Percentiles rank a stretch among this genome's conserved stretches.
Conservation (phyloP, 2,888 invertebrate species). For the Nysson spinosus region DNA sequence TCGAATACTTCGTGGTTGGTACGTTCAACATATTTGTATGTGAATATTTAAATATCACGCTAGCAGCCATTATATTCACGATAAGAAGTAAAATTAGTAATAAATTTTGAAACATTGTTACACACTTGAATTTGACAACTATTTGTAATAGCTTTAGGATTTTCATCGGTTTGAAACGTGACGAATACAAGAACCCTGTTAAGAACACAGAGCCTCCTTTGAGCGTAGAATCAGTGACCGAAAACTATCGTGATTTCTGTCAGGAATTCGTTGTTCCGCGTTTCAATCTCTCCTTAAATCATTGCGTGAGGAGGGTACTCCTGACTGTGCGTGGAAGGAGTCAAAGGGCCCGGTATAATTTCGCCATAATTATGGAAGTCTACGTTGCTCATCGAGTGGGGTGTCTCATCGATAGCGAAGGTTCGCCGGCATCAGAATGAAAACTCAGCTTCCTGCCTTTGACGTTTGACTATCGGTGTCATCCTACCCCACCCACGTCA, state of each 20-base stretch:
- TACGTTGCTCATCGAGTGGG: constrained; percentile 24
- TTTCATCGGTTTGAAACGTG: too few species aligned
- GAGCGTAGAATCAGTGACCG: too few species aligned
- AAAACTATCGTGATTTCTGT: not conserved
- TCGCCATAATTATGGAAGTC: constrained; percentile 35
- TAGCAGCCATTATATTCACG: too few species aligned
- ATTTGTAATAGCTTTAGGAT: too few species aligned
- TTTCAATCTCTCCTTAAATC: constrained; percentile 1
- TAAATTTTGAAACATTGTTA: too few species aligned
- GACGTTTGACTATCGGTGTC: constrained; percentile 62
- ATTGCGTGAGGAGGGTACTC: constrained; percentile 14
- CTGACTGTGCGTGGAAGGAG: not conserved
- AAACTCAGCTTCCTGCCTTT: constrained; percentile 43
- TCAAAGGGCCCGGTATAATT: constrained; percentile 43
- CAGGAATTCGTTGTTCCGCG: not conserved
- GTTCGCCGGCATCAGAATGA: constrained; percentile 33
- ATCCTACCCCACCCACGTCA: constrained; percentile 40
- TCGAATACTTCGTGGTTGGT: too few species aligned
- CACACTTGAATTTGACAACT: too few species aligned
- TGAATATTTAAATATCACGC: too few species aligned
- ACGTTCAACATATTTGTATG: too few species aligned
- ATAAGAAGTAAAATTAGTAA: too few species aligned
- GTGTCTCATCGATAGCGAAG: constrained; percentile 18
- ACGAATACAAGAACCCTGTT: too few species aligned
- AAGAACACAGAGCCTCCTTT: too few species aligned